A percentile compares a stretch with the other conserved stretches of the same genome.
Evolutionary conservation across 2,888 invertebrate species (phyloP).

Genomic region (Apamea sordens): DNA sequence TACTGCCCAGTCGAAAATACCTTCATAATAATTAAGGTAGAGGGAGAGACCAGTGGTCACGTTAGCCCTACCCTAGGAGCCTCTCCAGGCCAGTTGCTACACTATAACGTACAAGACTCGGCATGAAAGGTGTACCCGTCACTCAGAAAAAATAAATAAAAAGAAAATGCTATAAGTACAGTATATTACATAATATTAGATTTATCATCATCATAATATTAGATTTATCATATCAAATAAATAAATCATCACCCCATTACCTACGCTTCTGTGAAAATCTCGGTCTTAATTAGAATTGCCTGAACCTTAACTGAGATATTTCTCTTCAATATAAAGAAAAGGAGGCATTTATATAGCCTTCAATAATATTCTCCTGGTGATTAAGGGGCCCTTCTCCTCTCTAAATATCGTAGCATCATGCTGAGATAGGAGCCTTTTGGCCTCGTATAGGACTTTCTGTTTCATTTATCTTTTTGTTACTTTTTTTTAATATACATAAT

Average conservation of each 20-base stretch:
- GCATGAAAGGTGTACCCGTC: background rate
- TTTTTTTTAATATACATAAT: too few species aligned
- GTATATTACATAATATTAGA: background rate
- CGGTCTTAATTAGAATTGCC: background rate
- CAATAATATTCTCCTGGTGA: background rate
- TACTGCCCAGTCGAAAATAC: background rate
- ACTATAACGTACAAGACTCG: background rate
- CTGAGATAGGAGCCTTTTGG: too few species aligned
- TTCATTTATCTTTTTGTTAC: too few species aligned
- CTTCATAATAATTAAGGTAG: background rate
- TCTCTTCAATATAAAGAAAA: background rate
- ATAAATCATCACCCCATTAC: background rate
- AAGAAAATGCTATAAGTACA: background rate
- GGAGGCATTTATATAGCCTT: background rate
- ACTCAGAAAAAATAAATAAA: background rate
- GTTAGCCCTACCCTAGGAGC: background rate
- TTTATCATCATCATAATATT: background rate
- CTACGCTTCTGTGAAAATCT: background rate
- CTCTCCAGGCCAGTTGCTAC: background rate
- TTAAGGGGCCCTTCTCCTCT: background rate
- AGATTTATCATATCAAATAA: too few species aligned
- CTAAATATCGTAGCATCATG: too few species aligned
- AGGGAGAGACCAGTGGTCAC: background rate
- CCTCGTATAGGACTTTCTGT: too few species aligned
- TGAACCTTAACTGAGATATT: background rate